Base-by-base conservation (phyloP, 2,888 invertebrate genomes). In the Rhogogaster chlorosoma region DNA sequence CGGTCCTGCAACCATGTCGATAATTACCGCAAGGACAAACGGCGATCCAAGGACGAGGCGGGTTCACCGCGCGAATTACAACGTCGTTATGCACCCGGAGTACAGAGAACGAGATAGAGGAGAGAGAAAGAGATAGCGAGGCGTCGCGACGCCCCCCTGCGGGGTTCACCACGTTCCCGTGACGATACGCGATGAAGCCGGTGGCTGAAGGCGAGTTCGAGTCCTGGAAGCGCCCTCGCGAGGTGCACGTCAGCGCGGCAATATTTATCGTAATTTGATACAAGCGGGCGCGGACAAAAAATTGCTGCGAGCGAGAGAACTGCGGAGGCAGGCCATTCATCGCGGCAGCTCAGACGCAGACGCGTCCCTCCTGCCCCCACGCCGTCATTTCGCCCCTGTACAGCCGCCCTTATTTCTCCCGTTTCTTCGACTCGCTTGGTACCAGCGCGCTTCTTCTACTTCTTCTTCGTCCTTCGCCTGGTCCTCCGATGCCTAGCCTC, bases 221-320 rank as follows among this genome's bases (percentile, higher is more conserved):
- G 87, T 80, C 80, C 80, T 86, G 85, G 84, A 87, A 86, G 86
- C 88, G 86, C 87, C 87, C 87, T 88, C 87, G 86, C 86, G 88
- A 86, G 89, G 88, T 88, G 88, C 88, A 89, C 89, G 92, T 91
- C 92, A 90, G 88, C 90, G 88, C 87, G 87, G 89, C 89, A 88
- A 90, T 92, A 92, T 92, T 92, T 92, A 92, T 92, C 89, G 92
- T 92, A 92, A 92, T 92, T 92, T 92, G 92, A 92, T 92, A 91
- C 92, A 90, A 91, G 89, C 90, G 89, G 89, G 87, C 88, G 86
- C 89, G 89, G 88, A 89, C 91, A 91, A 92, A 91, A 92, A 92
- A 91, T 89, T 89, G 86, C 89, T 88, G 88, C 88, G 70, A 88
- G 89, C 86, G 86, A 83, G 83, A 84, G 87, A 84, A 88, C 87